Evolutionary conservation across 2,888 invertebrate species (phyloP).

Genomic region (Drosophila atripex): DNA sequence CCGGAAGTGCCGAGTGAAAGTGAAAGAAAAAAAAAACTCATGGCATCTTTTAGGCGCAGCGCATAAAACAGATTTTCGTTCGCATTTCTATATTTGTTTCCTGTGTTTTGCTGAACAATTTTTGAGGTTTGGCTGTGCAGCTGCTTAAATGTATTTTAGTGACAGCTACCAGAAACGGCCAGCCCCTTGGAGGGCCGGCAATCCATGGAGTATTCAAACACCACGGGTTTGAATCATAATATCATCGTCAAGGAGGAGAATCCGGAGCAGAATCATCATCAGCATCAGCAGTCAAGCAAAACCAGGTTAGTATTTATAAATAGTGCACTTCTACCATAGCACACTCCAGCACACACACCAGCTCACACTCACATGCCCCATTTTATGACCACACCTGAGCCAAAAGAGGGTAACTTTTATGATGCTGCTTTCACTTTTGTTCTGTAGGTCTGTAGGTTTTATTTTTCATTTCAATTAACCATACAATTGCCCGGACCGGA

Average conservation of each 20-base stretch:
- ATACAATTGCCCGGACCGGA: slow-evolving; percentile 64
- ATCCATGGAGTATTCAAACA: slow-evolving; percentile 84
- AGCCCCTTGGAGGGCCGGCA: slow-evolving; percentile 84
- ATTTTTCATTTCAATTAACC: slow-evolving; percentile 68
- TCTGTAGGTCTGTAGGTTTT: slow-evolving; percentile 3
- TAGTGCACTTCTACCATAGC: slow-evolving; percentile 9
- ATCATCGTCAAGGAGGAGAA: slow-evolving; percentile 21
- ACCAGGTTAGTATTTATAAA: slow-evolving; percentile 76
- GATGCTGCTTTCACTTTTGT: slow-evolving; percentile 31
- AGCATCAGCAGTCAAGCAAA: slow-evolving; percentile 39
- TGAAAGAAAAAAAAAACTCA: slow-evolving; percentile 38
- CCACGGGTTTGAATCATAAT: slow-evolving; percentile 77
- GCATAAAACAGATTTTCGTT: slow-evolving; percentile 47
- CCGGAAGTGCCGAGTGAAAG: slow-evolving; percentile 53
- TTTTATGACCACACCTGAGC: slow-evolving; percentile 71
- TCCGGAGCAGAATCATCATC: slow-evolving; percentile 29
- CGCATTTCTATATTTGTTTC: slow-evolving; percentile 8
- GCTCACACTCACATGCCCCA: slow-evolving; percentile 49
- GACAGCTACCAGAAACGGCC: slow-evolving; percentile 81
- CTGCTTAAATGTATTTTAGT: slow-evolving; percentile 84
- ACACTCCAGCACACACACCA: background rate
- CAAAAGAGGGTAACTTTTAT: slow-evolving; percentile 28
- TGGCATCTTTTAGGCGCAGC: slow-evolving; percentile 79
- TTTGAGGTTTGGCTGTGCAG: slow-evolving; percentile 53
- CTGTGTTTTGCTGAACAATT: slow-evolving; percentile 8